Evolutionary conservation across 2,888 invertebrate species (phyloP).

Genomic region (Chrysotoxum bicinctum): DNA sequence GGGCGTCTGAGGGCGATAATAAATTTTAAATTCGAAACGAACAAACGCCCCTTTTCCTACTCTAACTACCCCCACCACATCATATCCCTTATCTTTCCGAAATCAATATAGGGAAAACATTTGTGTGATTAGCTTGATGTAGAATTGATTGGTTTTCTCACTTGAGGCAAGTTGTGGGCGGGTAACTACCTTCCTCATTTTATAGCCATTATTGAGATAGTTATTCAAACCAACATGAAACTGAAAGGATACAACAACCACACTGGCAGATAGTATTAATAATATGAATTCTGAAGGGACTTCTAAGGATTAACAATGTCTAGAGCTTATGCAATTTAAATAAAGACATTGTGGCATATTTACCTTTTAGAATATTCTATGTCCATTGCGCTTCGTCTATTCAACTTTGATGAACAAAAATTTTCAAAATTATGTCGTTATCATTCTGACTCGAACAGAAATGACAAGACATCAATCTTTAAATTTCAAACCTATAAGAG

Average conservation of each 20-base stretch:
- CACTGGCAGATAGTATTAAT: background rate
- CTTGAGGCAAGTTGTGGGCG: constrained; percentile 44
- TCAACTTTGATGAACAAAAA: background rate
- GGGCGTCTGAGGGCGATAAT: constrained; percentile 43
- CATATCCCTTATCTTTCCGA: background rate
- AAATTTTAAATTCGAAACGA: constrained; percentile 62
- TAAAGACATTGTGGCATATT: background rate
- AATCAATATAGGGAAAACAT: constrained; percentile 16
- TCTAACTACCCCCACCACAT: background rate
- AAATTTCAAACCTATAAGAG: background rate
- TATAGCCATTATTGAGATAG: background rate
- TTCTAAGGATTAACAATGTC: background rate
- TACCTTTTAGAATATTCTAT: background rate
- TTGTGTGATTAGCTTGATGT: constrained; percentile 62
- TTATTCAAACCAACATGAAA: background rate
- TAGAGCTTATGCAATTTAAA: background rate
- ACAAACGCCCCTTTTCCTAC: constrained; percentile 38
- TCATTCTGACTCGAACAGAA: background rate
- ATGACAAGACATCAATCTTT: background rate
- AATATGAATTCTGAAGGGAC: background rate
- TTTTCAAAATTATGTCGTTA: background rate
- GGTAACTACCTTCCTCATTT: background rate
- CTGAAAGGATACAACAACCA: background rate
- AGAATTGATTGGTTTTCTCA: constrained; percentile 53
- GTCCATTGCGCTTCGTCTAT: background rate